A percentile compares a stretch with the other conserved stretches of the same genome.
phyloP scores from a whole-genome alignment of 2,797 vertebrate species.

The Galago senegalensis region DNA sequence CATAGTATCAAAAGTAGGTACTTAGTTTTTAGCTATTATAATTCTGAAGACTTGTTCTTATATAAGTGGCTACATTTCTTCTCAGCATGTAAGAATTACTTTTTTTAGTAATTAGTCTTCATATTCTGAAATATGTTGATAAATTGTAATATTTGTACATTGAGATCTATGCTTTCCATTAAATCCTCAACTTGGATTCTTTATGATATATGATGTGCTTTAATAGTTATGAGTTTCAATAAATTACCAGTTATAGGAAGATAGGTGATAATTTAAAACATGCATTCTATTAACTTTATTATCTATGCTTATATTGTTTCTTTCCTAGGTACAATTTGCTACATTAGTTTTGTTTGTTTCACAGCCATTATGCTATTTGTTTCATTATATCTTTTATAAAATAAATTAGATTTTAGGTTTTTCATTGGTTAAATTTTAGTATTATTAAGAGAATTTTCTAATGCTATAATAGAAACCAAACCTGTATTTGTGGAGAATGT shows the following conservation, averaged over 20 bases:
- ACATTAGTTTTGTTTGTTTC: constrained; percentile 25
- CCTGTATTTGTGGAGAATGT: background rate
- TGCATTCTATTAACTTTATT: constrained; percentile 31
- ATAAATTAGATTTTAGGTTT: background rate
- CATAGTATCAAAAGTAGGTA: background rate
- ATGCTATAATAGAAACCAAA: background rate
- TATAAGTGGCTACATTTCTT: background rate
- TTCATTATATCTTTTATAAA: constrained; percentile 36
- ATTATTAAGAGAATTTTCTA: background rate
- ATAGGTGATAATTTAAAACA: background rate
- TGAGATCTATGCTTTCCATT: background rate
- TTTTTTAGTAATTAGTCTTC: background rate
- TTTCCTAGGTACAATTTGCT: background rate
- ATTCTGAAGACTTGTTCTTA: constrained; percentile 6
- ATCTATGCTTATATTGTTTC: background rate
- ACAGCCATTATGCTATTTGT: background rate
- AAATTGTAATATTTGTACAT: background rate
- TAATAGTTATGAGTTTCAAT: background rate
- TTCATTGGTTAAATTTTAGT: background rate
- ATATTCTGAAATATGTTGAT: constrained; percentile 16
- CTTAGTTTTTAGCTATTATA: background rate
- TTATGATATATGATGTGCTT: background rate
- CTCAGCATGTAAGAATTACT: constrained; percentile 10
- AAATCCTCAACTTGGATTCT: background rate
- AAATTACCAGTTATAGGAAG: background rate